A percentile compares a stretch with the other conserved stretches of the same genome.
Evolutionary conservation across 2,888 invertebrate genomes (phyloP).

Genomic region (Rhaphigaster nebulosa): DNA sequence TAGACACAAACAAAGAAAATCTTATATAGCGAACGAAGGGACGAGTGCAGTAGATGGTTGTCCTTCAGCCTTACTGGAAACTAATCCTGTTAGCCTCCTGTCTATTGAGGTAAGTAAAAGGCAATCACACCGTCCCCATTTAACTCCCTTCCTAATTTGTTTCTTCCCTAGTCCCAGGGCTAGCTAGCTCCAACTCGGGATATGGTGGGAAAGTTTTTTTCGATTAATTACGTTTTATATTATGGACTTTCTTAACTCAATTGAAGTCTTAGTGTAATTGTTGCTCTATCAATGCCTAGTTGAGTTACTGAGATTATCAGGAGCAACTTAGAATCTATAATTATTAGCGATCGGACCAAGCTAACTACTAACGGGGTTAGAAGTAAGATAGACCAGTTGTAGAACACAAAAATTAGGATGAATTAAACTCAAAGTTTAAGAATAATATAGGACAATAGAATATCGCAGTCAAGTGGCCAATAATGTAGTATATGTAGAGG

Average conservation of each 20-base stretch:
- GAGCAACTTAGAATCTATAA: too few species aligned
- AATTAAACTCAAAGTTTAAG: too few species aligned
- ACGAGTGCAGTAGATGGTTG: background rate
- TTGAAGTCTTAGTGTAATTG: background rate
- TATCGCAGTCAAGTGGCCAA: too few species aligned
- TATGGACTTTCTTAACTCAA: background rate
- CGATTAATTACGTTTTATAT: background rate
- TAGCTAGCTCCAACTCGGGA: background rate
- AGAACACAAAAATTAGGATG: too few species aligned
- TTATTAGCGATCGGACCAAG: too few species aligned
- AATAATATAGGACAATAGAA: too few species aligned
- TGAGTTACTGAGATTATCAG: background rate
- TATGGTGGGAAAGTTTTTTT: background rate
- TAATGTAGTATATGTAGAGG: too few species aligned
- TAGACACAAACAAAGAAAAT: background rate
- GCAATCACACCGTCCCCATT: constrained; percentile 45
- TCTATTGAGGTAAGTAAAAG: constrained; percentile 46
- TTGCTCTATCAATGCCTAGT: background rate
- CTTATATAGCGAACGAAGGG: background rate
- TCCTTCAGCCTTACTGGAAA: background rate
- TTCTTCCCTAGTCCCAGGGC: background rate
- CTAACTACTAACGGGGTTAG: too few species aligned
- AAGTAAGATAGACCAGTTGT: too few species aligned
- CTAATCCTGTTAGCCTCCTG: constrained; percentile 16
- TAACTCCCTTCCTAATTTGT: constrained; percentile 34